phyloP scores from a whole-genome alignment of 2,113 vertebrate species.

The Puntigrus tetrazona region DNA sequence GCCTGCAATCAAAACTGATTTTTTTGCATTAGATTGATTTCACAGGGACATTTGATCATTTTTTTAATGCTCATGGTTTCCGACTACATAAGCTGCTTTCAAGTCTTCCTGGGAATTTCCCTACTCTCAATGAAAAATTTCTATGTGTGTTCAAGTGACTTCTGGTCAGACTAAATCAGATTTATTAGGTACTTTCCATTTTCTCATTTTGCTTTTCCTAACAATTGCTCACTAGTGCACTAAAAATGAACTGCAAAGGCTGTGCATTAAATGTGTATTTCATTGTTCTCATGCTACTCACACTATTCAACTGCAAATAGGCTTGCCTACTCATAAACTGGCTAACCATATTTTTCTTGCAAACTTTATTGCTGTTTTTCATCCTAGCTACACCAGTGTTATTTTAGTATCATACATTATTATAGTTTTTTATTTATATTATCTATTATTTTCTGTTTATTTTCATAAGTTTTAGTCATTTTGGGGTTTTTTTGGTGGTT shows the following conservation, averaged over 20 bases:
- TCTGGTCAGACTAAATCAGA: not conserved
- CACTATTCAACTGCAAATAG: not conserved
- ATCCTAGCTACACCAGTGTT: not conserved
- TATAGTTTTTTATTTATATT: not conserved
- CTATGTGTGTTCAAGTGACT: not conserved
- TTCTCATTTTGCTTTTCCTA: not conserved
- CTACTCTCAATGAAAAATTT: not conserved
- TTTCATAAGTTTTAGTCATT: not conserved
- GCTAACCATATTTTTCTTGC: not conserved
- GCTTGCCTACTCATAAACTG: not conserved
- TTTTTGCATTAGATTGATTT: not conserved
- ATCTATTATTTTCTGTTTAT: not conserved
- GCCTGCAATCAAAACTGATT: not conserved
- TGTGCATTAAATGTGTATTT: not conserved
- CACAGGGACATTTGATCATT: not conserved
- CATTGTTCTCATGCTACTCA: not conserved
- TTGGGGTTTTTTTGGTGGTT: not conserved
- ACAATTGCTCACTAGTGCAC: not conserved
- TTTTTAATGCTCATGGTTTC: not conserved
- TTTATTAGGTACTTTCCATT: not conserved
- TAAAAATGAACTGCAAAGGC: not conserved
- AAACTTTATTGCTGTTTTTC: not conserved
- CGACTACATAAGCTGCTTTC: not conserved
- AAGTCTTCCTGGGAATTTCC: slow-evolving; percentile 2
- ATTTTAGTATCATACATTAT: not conserved